Conservation (phyloP, 2,113 vertebrate genomes). For the Carollia perspicillata region DNA sequence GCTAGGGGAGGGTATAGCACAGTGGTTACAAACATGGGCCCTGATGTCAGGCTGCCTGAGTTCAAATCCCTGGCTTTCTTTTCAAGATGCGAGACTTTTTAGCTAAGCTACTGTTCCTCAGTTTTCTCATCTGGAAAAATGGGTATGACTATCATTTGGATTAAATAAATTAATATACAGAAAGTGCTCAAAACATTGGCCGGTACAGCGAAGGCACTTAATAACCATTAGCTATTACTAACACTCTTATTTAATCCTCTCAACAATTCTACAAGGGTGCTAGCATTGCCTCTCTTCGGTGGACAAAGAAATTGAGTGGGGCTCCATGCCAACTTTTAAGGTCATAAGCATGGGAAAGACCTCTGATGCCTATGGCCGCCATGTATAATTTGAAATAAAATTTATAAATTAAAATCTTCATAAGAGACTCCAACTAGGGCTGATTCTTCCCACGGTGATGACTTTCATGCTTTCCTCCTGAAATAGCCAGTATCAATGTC, state of each 20-base stretch:
- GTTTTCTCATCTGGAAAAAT: slow-evolving; percentile 9
- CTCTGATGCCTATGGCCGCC: not conserved
- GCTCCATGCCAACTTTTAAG: not conserved
- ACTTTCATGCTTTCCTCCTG: not conserved
- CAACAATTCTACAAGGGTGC: not conserved
- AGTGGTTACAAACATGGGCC: not conserved
- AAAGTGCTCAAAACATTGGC: not conserved
- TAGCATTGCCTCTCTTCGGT: not conserved
- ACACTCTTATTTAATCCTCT: not conserved
- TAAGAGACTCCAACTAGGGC: not conserved
- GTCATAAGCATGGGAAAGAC: not conserved
- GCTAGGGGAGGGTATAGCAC: not conserved
- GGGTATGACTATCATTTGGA: not conserved
- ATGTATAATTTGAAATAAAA: not conserved
- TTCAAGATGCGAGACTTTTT: not conserved
- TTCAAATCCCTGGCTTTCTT: not conserved
- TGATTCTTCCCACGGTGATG: not conserved
- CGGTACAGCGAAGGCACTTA: not conserved
- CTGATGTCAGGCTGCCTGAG: not conserved
- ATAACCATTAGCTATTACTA: not conserved
- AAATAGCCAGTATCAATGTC: not conserved
- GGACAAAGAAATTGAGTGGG: not conserved
- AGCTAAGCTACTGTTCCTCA: not conserved
- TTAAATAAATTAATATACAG: not conserved
- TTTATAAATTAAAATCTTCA: not conserved